Base-by-base conservation (phyloP, 1,140 invertebrate genomes). In the Nebria ingens region DNA sequence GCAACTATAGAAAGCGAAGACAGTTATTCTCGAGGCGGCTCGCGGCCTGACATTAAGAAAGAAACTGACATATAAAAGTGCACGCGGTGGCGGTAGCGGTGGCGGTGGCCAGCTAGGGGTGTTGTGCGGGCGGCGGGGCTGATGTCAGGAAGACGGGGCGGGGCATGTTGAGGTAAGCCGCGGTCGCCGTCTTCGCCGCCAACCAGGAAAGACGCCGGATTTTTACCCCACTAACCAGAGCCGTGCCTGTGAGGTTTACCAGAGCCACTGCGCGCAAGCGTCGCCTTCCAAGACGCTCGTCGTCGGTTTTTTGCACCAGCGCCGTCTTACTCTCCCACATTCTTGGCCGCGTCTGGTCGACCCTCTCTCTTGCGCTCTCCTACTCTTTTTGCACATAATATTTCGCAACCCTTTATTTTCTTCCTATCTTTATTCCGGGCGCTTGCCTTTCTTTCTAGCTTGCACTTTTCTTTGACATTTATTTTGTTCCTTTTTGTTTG, bases 191-290 rank as follows among this genome's bases (percentile, higher is more conserved):
- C 65, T 63, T 61, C 60, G 68, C 69, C 69, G 62, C 69, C 69
- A 71, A 71, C 69, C 69, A 71, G 69, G 69, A 71, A 71, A 71
- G 69, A 71, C 69, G 69, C 65, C 64, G 67, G 69, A 70, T 70
- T 71, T 71, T 71, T 71, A 65, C 67, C 67, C 58, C 55, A 68
- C 67, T 69, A 67, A 69, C 69, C 68, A 67, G 65, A 65, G 68
- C 68, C 68, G 68, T 70, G 69, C 69, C 69, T 68, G 69, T 68
- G 69, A 71, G 69, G 69, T 71, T 70, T 70, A 71, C 69, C 69
- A 66, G 63, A 59, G 64, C 59, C 55, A 62, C 67, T 65, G 66
- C 65, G 68, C 65, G 68, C 68, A 68, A 63, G 62, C 61, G 61
- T 60, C 56, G 60, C 63, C 68, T 68, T 67, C 64, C 63, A 65